Base-by-base conservation (phyloP, 2,113 vertebrate genomes). In the Osmerus eperlanus region DNA sequence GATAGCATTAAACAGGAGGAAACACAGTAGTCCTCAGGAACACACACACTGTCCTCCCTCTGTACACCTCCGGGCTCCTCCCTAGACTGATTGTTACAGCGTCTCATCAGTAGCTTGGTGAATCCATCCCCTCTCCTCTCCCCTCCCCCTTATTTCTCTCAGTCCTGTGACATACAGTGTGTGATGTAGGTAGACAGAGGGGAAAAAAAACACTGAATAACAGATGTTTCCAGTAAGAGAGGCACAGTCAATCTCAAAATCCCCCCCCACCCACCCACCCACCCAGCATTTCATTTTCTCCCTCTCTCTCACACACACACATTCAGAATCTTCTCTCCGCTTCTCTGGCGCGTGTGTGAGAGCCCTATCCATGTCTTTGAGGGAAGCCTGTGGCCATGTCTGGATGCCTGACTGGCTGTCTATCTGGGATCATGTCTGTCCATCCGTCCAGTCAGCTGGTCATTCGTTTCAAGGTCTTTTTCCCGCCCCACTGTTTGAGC, bases 121-220 rank as follows among this genome's bases (percentile, higher is more conserved):
- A 41, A 18, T 55, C 15, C 53, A 23, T 7, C 67, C 67, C 18
- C 9, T 7, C 36, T 52, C 25, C 69, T n/a, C 2, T 25, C 41
- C 67, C 25, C 53, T 18, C 16, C 25, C 53, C 51, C 28, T 29
- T 19, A 18, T 5, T 16, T 18, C 13, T 16, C 32, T 19, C 8
- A 56, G 36, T 21, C 16, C 56, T 67, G n/a, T 25, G 71, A 65
- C 58, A 28, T 59, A 65, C 53, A 73, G 66, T 52, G 68, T 47
- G 74, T 16, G 55, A 75, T 41, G 71, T 78, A 72, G 29, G 32
- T 73, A 53, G 63, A 73, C 62, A 72, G n/a, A 65, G 41, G 41
- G 41, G 47, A 66, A 18, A 56, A 56, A 70, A 41, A 67, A 74
- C 19, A 19, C 19, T 2, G 67, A 68, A 64, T 15, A 70, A 68